phyloP scores from a whole-genome alignment of 2,797 vertebrate species.

The Spheniscus humboldti region DNA sequence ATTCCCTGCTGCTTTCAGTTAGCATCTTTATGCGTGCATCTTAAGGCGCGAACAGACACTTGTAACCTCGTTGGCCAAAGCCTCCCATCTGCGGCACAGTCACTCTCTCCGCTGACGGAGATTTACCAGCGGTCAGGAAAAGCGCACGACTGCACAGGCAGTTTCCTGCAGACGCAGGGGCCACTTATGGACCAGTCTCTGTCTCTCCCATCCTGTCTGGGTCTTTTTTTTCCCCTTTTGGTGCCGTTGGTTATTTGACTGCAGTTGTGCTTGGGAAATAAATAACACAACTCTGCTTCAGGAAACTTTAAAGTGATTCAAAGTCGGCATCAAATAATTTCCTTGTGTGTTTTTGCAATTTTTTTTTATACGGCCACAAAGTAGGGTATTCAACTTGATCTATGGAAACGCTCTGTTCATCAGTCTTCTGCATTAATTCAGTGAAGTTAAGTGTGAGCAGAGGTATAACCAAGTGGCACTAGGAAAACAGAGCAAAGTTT shows the following conservation, averaged over 20 bases:
- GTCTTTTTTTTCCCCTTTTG: neutral
- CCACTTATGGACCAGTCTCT: neutral
- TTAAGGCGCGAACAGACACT: neutral
- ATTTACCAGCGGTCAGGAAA: neutral
- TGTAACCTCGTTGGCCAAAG: neutral
- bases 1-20: neutral
- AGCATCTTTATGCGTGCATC: neutral
- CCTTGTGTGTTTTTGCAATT: neutral
- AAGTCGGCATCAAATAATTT: neutral
- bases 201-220: neutral
- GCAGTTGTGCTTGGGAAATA: neutral
- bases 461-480: neutral
- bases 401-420: neutral
- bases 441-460: neutral
- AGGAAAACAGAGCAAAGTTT: neutral
- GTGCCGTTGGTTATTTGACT: neutral
- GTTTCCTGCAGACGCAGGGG: neutral
- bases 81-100: neutral
- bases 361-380: neutral
- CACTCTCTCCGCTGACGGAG: accelerated
- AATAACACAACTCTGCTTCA: neutral
- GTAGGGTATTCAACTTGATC: neutral
- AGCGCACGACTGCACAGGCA: neutral
- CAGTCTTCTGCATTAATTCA: neutral
- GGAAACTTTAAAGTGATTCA: neutral